A percentile compares a stretch with the other conserved stretches of the same genome.
Conservation (phyloP, 2,888 invertebrate species). For the Mactromeris polynyma region DNA sequence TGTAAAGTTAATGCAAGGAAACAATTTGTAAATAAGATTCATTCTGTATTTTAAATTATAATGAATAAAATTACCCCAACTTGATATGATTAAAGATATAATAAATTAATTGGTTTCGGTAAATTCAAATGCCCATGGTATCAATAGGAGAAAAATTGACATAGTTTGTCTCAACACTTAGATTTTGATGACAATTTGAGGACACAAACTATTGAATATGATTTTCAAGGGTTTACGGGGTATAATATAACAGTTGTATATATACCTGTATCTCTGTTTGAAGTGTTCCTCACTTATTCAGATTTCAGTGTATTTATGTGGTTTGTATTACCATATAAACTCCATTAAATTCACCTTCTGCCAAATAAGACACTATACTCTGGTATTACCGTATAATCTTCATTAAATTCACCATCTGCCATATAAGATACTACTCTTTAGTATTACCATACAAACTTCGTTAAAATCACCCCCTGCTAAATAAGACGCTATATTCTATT, state of each 20-base stretch:
- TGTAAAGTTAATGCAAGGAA: not conserved
- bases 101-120: not conserved
- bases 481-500: too few species aligned
- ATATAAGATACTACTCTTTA: too few species aligned
- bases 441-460: too few species aligned
- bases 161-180: not conserved
- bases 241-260: conserved; percentile 9
- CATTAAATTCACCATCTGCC: too few species aligned
- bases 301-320: conserved; percentile 16
- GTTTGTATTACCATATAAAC: not conserved
- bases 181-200: not conserved
- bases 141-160: not conserved
- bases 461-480: too few species aligned
- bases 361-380: too few species aligned
- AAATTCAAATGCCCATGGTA: not conserved
- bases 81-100: not conserved
- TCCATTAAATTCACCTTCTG: not conserved
- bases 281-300: conserved; percentile 10
- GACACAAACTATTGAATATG: not conserved
- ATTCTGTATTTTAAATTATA: not conserved
- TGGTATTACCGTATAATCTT: too few species aligned
- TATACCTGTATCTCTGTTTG: conserved; percentile 12
- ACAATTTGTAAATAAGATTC: not conserved
- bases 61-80: not conserved
- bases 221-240: not conserved